Conservation (phyloP, 2,113 vertebrate genomes). For the Labeo catla region DNA sequence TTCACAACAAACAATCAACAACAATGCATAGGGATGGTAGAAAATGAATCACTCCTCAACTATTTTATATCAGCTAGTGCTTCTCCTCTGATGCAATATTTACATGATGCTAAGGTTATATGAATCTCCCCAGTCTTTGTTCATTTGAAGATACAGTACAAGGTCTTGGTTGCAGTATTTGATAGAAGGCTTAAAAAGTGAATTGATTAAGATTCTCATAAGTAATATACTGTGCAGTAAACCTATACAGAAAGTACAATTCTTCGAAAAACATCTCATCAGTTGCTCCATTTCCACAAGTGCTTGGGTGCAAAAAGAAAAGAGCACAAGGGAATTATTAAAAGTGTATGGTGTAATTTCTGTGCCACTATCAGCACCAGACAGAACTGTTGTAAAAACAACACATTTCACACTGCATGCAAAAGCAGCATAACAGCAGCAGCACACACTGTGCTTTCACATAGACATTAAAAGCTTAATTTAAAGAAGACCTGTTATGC, state of each 20-base stretch:
- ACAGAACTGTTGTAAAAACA: neutral
- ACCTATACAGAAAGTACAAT: neutral
- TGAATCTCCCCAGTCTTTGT: neutral
- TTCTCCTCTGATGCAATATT: neutral
- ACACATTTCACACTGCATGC: neutral
- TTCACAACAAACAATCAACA: neutral
- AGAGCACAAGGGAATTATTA: neutral
- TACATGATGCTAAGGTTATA: neutral
- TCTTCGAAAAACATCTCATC: neutral
- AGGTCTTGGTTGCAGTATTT: neutral
- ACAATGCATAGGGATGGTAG: neutral
- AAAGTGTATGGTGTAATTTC: neutral
- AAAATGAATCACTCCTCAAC: neutral
- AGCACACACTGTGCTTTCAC: neutral
- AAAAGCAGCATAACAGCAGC: neutral
- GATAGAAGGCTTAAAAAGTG: neutral
- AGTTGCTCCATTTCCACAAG: neutral
- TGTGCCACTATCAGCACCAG: neutral
- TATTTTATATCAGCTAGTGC: neutral
- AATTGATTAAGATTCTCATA: neutral
- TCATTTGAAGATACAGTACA: neutral
- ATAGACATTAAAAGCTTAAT: neutral
- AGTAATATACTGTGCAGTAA: neutral
- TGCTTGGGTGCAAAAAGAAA: neutral
- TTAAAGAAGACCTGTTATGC: neutral